phyloP scores from a whole-genome alignment of 1,140 invertebrate genomes.

The Drosophila nikananu region DNA sequence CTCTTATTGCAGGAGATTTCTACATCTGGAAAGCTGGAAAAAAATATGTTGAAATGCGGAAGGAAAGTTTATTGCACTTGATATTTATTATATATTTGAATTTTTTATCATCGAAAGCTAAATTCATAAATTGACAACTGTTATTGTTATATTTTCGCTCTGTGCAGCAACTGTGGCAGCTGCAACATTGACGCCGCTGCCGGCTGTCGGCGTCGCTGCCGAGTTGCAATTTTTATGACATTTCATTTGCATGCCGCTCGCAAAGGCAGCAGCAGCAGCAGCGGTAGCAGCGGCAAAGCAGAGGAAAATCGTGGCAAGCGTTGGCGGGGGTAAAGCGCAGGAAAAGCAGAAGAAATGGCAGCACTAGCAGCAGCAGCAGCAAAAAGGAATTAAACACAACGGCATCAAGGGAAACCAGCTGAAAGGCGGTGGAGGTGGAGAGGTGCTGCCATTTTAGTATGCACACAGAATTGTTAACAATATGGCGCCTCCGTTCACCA shows the following conservation, averaged over 20 bases:
- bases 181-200: slow-evolving; percentile 56
- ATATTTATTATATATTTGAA: not conserved
- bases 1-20: too few species aligned
- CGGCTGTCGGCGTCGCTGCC: slow-evolving; percentile 42
- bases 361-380: slow-evolving; percentile 29
- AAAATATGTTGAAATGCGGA: too few species aligned
- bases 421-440: not conserved
- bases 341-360: slow-evolving; percentile 30
- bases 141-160: not conserved
- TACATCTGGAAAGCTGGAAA: too few species aligned
- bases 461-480: slow-evolving; percentile 65
- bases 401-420: slow-evolving; percentile 44
- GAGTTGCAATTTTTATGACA: slow-evolving; percentile 68
- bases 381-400: slow-evolving; percentile 66
- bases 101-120: not conserved
- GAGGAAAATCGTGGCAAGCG: slow-evolving; percentile 8
- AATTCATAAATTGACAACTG: not conserved
- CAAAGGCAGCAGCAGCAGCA: slow-evolving; percentile 33
- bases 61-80: too few species aligned
- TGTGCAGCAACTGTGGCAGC: slow-evolving; percentile 30
- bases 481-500: slow-evolving; percentile 56
- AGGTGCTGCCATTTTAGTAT: slow-evolving; percentile 52
- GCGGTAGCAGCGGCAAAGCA: slow-evolving; percentile 21
- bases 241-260: slow-evolving; percentile 68
- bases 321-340: slow-evolving; percentile 1